These are phyloP conservation scores for Gallinago jamesoni DNA, from an alignment of 2,113 vertebrate genomes.

Conservation along the genomic window DNA sequence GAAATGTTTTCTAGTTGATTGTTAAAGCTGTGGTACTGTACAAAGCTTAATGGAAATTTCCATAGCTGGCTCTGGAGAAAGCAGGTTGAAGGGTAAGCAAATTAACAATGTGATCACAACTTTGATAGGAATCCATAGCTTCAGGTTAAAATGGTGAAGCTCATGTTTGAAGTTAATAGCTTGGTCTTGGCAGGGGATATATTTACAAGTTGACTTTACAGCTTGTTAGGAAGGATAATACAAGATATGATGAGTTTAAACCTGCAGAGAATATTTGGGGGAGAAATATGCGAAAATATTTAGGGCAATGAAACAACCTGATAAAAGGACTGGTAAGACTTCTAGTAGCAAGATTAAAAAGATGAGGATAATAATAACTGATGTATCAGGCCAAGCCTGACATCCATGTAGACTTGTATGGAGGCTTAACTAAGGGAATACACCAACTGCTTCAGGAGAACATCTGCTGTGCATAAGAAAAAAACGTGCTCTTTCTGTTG, in stretches of 20 bases:
- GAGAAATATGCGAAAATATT: neutral
- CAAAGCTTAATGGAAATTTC: conserved; percentile 18
- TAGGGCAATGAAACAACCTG: neutral
- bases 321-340: neutral
- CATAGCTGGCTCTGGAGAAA: neutral
- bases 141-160: neutral
- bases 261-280: neutral
- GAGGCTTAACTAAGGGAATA: neutral
- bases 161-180: neutral
- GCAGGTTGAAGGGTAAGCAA: neutral
- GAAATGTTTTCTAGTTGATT: neutral
- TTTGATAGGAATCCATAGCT: conserved; percentile 19
- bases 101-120: neutral
- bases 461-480: neutral
- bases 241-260: neutral
- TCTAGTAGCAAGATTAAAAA: neutral
- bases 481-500: neutral
- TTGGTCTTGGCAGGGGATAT: neutral
- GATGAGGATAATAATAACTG: neutral
- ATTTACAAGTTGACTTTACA: neutral
- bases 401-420: neutral
- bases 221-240: neutral
- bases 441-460: neutral
- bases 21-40: neutral
- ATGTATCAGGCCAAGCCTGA: neutral